Percentiles rank a stretch among this genome's conserved stretches.
Evolutionary conservation across 2,113 vertebrate genomes (phyloP).

Genomic region (Tychaedon coryphoeus): DNA sequence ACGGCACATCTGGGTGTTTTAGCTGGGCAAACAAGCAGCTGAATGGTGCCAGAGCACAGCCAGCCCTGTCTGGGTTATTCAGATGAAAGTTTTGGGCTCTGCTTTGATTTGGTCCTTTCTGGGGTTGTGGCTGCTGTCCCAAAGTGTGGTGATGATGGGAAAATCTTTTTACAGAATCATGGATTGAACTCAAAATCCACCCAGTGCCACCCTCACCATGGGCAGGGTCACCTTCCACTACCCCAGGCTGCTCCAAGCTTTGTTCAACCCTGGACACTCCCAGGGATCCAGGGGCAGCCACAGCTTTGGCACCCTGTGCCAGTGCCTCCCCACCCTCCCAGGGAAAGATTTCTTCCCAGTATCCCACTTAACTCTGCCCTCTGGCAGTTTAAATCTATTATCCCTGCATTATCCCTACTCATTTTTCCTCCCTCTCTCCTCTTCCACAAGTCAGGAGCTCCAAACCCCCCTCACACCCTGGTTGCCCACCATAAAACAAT

Average conservation of each 20-base stretch:
- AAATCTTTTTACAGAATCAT: not conserved
- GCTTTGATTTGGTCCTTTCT: not conserved
- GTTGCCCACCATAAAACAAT: accelerated
- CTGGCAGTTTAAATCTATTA: not conserved
- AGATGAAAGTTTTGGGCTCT: not conserved
- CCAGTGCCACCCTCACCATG: not conserved
- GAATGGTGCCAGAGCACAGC: not conserved
- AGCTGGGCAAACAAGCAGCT: not conserved
- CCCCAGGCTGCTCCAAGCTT: not conserved
- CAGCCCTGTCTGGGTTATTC: accelerated
- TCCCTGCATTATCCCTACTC: not conserved
- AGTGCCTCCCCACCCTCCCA: not conserved
- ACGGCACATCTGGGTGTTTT: accelerated
- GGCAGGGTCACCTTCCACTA: too few species aligned
- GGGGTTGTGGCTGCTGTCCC: not conserved
- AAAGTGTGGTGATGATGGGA: accelerated
- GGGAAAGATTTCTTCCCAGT: not conserved
- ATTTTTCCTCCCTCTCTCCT: accelerated
- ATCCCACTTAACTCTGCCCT: not conserved
- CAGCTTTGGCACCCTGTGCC: not conserved
- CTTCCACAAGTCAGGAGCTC: not conserved
- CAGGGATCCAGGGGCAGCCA: not conserved
- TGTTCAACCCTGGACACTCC: not conserved
- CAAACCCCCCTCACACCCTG: not conserved
- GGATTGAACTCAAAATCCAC: not conserved